These are phyloP conservation scores for Montifringilla adamsi DNA, from an alignment of 2,113 vertebrate species.

Conservation along the genomic window DNA sequence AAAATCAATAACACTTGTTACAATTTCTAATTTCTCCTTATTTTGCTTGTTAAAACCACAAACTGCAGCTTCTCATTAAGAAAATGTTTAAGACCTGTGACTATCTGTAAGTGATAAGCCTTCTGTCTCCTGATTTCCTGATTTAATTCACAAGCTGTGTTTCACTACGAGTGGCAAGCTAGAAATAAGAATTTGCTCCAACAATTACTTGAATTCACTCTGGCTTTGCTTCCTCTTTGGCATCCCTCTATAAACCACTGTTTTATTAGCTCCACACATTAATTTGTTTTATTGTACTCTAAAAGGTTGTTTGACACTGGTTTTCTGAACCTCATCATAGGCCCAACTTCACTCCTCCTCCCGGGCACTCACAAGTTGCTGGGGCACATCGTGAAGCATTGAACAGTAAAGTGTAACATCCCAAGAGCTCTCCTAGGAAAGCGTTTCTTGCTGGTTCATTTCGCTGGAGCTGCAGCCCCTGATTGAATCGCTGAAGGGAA, in stretches of 20 bases:
- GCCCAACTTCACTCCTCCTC: neutral
- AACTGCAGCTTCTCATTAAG: neutral
- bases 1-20: neutral
- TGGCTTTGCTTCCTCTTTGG: neutral
- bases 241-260: neutral
- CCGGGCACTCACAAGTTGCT: neutral
- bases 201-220: slow-evolving; percentile 1
- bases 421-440: neutral
- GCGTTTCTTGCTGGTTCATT: neutral
- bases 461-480: neutral
- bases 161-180: neutral
- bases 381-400: neutral
- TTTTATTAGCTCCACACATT: neutral
- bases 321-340: neutral
- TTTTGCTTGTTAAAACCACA: neutral
- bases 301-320: neutral
- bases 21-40: neutral
- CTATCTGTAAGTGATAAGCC: neutral
- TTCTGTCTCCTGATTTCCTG: neutral
- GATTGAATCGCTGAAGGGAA: neutral
- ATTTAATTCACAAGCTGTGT: slow-evolving; percentile 10
- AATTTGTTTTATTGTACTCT: neutral
- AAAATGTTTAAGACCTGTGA: neutral
- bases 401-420: neutral
- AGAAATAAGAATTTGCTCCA: slow-evolving; percentile 5